Evolutionary conservation across 2,797 vertebrate genomes (phyloP), one percentile per base, ranked within the genome.

Genomic region (Vireo griseus): DNA sequence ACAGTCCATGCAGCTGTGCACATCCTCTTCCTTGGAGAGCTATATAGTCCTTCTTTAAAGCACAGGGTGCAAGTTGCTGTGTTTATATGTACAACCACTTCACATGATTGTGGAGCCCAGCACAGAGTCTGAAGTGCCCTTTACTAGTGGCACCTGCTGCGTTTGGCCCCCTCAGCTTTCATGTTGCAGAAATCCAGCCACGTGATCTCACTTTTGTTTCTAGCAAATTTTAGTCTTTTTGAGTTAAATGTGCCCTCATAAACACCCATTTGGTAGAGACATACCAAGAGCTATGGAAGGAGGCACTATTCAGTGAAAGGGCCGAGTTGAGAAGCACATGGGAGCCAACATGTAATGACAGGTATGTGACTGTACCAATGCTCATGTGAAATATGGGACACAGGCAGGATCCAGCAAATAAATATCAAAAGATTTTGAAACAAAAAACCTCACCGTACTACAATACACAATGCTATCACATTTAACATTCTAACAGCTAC

Each of bases 321-420:
- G 59, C 50, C 42, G 55, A 58, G 51, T 21, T 5, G 3, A 52
- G 61, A 71, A 40, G 48, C 50, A 16, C 0, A 1, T 4, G 16
- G 48, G 39, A 55, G 76, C n/a, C 40, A 35, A 20, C 7, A 12
- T 8, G 44, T 62, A 63, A 39, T 12, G 20, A 39, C 5, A 68
- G 28, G 22, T 50, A 31, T 17, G n/a, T 47, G 44, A 61, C 51
- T 7, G 4, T 29, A 69, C 24, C 69, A 48, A 20, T 7, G 18
- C 18, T 72, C 25, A 21, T 16, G 3, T 29, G 65, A 59, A 68
- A 62, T 35, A 26, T 10, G 15, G 11, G 66, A 79, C 17, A n/a
- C 26, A 69, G 52, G 37, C 39, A 92, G 33, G 45, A 94, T 77
- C 11, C 28, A 69, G 40, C 18, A 85, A 96, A 78, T 78, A 94